These are phyloP conservation scores for Orthosia gothica DNA, from an alignment of 2,888 invertebrate species.

Conservation along the genomic window DNA sequence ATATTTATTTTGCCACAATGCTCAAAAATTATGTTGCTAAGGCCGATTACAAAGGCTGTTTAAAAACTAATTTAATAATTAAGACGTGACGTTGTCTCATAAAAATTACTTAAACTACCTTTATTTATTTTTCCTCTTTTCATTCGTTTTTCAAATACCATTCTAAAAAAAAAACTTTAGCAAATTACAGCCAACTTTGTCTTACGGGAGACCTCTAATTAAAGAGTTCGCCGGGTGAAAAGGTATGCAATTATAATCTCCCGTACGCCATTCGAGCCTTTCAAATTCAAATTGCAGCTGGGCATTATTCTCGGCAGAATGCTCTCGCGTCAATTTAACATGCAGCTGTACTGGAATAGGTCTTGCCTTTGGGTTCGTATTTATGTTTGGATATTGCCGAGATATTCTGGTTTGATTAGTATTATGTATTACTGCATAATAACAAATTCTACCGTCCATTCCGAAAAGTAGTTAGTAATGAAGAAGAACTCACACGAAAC, in stretches of 20 bases:
- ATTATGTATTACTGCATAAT: neutral
- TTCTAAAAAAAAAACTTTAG: conserved; percentile 13
- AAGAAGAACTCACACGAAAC: too few relatives aligned
- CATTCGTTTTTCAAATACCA: neutral
- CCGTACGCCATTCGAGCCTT: conserved; percentile 55
- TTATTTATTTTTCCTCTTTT: neutral
- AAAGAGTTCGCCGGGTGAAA: conserved; percentile 50
- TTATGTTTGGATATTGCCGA: conserved; percentile 5
- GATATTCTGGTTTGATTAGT: conserved; percentile 3
- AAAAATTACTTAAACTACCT: neutral
- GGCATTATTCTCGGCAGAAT: conserved; percentile 55
- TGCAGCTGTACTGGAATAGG: conserved; percentile 35
- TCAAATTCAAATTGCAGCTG: conserved; percentile 65
- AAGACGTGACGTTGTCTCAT: too few relatives aligned
- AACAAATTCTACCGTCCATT: too few relatives aligned
- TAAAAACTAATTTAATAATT: too few relatives aligned
- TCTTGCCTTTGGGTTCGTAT: conserved; percentile 1
- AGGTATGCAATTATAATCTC: conserved; percentile 60
- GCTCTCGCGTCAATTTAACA: conserved; percentile 50
- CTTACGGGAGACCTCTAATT: conserved; percentile 59
- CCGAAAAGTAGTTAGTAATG: too few relatives aligned
- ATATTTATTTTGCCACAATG: too few relatives aligned
- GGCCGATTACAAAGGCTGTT: too few relatives aligned
- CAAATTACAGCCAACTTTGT: conserved; percentile 43
- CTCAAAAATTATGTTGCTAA: too few relatives aligned